Evolutionary conservation across 2,797 vertebrate species (phyloP).

Genomic region (Gallinago stenura): DNA sequence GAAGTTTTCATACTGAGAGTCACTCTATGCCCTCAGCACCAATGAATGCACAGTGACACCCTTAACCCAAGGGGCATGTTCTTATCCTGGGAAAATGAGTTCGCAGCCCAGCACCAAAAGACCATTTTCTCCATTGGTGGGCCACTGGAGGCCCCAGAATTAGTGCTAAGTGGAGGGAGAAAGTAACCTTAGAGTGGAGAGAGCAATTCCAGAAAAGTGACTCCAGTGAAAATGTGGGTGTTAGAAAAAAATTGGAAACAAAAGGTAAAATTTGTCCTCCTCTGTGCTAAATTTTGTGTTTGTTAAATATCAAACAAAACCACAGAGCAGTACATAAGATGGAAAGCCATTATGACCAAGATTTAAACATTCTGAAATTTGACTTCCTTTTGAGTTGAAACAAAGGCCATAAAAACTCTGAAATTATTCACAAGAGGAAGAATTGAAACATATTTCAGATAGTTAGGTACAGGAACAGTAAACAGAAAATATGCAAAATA

Average conservation of each 20-base stretch:
- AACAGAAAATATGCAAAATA: background rate
- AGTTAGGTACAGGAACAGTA: background rate
- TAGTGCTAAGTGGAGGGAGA: background rate
- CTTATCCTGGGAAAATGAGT: background rate
- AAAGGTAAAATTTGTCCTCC: background rate
- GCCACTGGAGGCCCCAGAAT: background rate
- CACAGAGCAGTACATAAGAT: background rate
- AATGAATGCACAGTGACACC: background rate
- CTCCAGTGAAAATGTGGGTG: background rate
- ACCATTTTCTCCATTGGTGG: background rate
- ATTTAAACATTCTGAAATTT: conserved; percentile 6
- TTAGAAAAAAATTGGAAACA: background rate
- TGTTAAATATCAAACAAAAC: background rate
- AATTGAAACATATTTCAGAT: conserved; percentile 31
- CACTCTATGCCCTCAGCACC: background rate
- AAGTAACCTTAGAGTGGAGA: background rate
- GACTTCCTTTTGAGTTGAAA: conserved; percentile 5
- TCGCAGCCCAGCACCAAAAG: background rate
- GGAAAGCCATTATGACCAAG: background rate
- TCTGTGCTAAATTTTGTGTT: background rate
- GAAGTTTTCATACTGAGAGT: background rate
- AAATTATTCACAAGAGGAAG: conserved; percentile 12
- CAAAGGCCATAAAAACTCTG: background rate
- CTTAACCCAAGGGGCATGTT: background rate
- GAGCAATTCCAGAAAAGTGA: background rate